Base-by-base conservation (phyloP, 2,888 invertebrate genomes). In the Eupithecia pulchellata region DNA sequence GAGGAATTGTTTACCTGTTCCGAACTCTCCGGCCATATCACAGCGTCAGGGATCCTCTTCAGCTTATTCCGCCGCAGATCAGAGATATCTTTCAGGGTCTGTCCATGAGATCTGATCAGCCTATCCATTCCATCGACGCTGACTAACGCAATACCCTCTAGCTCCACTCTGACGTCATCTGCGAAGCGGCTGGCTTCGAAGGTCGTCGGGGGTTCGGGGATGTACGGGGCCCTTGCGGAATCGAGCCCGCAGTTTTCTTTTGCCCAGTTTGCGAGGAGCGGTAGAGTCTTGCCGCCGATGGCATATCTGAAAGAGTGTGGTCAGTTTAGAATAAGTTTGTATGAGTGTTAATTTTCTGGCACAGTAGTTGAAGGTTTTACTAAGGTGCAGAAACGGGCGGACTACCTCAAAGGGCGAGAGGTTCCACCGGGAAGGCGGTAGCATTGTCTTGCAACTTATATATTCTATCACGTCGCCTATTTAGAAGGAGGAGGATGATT, bases 21-120 rank as follows among this genome's bases (percentile, higher is more conserved):
- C 87, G 99, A 98, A 76, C 95, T 95, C 58, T 95, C 96, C 57
- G 99, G 99, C 99, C 99, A 99, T 1, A 98, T 94, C 0, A 99
- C 97, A 17, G 99, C 89, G 84, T 99, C 99, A 2, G 99, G 99
- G 84, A 99, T 97, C 80, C 99, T 95, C 69, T 96, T 95, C 82
- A 98, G 97, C 60, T 87, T 91, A 72, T 97, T 97, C 68, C 95
- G 94, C 80, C 98, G 95, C 68, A 99, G 89, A 17, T 95, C 94
- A 78, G 97, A 96, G 75, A 99, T 97, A 84, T 99, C 99, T 79
- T 97, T 96, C 64, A 99, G 90, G 0, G 99, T 98, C 89, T 99
- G 99, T 0, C 99, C 99, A 87, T 99, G 99, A 0, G 98, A 97
- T 73, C 99, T 95, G 77, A 98, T 96, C 71, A 99, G 91, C 57